Conservation (phyloP, 2,888 invertebrate genomes). For the Blomia tropicalis region DNA sequence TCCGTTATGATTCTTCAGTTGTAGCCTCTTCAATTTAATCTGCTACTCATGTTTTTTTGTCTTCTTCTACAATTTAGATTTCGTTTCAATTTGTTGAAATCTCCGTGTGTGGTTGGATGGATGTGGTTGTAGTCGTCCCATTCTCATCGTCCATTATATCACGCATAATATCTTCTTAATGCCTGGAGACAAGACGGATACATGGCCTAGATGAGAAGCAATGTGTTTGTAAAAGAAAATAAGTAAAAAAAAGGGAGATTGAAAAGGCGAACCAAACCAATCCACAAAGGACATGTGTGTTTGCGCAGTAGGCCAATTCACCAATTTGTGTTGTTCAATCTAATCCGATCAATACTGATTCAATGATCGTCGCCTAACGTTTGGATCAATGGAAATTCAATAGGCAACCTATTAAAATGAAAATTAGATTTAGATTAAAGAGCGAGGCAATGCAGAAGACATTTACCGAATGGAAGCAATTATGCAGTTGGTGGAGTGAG, state of each 20-base stretch:
- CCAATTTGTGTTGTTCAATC: background rate
- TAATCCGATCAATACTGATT: background rate
- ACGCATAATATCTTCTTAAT: background rate
- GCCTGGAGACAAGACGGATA: background rate
- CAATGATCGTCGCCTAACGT: too few species aligned
- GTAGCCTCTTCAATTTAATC: background rate
- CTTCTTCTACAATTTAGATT: too few species aligned
- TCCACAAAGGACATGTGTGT: too few species aligned
- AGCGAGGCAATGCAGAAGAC: too few species aligned
- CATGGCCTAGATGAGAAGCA: background rate
- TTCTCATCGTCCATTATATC: background rate
- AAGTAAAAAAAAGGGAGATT: too few species aligned
- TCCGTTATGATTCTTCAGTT: background rate
- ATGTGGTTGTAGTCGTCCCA: background rate
- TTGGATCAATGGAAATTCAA: too few species aligned
- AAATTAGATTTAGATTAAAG: background rate
- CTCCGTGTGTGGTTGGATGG: background rate
- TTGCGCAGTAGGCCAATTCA: too few species aligned
- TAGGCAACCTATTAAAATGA: slow-evolving; percentile 8
- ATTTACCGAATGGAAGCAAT: too few species aligned
- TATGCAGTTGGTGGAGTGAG: too few species aligned
- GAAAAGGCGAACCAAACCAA: too few species aligned
- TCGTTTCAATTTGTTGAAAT: too few species aligned
- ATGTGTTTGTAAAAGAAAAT: background rate
- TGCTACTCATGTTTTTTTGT: too few species aligned